Evolutionary conservation across 2,113 vertebrate genomes (phyloP).

Genomic region (Ranitomeya variabilis): DNA sequence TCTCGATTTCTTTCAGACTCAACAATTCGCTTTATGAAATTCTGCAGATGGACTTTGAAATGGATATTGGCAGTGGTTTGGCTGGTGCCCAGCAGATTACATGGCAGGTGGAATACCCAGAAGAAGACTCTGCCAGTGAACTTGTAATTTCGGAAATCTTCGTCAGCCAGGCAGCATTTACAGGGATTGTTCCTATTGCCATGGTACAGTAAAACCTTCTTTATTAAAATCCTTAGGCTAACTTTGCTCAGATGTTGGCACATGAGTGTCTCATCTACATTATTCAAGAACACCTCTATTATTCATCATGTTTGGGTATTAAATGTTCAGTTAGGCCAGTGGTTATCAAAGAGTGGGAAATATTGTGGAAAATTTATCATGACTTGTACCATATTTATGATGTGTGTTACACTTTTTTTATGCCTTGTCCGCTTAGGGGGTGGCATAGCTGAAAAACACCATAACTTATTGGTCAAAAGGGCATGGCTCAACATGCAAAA

Average conservation of each 20-base stretch:
- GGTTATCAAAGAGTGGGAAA: neutral
- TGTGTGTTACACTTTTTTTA: no score
- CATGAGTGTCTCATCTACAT: neutral
- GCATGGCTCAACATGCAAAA: no score
- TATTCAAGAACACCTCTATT: neutral
- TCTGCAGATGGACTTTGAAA: conserved; percentile 90
- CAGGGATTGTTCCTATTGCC: conserved; percentile 87
- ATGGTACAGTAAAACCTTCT: conserved; percentile 73
- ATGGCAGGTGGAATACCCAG: conserved; percentile 88
- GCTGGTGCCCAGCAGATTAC: conserved; percentile 85
- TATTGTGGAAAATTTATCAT: neutral
- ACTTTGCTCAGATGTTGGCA: neutral
- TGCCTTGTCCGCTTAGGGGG: no score
- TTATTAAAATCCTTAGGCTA: neutral
- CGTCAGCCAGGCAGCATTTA: conserved; percentile 81
- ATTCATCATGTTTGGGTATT: neutral
- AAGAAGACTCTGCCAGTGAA: conserved; percentile 70
- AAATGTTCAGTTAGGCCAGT: neutral
- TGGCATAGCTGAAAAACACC: no score
- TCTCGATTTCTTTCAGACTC: conserved; percentile 67
- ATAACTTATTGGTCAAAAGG: no score
- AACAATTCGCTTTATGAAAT: conserved; percentile 83
- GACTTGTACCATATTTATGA: no score
- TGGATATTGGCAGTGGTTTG: conserved; percentile 83
- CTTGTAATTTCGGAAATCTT: conserved; percentile 85